phyloP scores from a whole-genome alignment of 2,113 vertebrate genomes.

The Agelaius tricolor region DNA sequence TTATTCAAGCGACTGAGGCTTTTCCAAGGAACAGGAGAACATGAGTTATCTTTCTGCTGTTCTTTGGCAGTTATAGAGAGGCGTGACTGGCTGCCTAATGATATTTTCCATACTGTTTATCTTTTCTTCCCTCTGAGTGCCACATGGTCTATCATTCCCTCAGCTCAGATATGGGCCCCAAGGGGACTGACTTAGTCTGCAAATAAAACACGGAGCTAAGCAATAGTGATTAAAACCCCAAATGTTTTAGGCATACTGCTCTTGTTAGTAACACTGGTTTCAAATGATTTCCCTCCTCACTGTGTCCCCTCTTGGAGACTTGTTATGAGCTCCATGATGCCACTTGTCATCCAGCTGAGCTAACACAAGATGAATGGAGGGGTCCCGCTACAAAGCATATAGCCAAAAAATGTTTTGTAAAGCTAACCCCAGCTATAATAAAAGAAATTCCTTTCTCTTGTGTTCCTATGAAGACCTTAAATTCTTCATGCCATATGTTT shows the following conservation, averaged over 20 bases:
- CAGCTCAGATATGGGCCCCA: neutral
- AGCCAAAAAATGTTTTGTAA: neutral
- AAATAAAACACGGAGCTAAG: neutral
- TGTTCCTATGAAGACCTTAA: neutral
- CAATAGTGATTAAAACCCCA: neutral
- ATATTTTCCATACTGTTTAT: constrained; percentile 38
- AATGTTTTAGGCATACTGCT: neutral
- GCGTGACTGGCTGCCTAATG: neutral
- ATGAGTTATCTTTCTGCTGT: neutral
- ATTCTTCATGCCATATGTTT: neutral
- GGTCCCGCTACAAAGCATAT: neutral
- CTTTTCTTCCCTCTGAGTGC: neutral
- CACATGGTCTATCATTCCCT: neutral
- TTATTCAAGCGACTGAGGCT: neutral
- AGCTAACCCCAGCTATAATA: neutral
- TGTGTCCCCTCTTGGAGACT: neutral
- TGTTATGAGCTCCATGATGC: neutral
- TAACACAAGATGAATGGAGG: neutral
- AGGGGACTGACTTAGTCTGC: neutral
- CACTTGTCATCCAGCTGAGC: neutral
- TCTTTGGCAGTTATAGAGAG: neutral
- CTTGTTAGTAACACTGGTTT: neutral
- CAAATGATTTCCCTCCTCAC: neutral
- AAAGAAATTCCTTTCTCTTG: neutral
- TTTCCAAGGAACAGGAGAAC: constrained; percentile 4